A percentile compares a stretch with the other conserved stretches of the same genome.
Evolutionary conservation across 2,113 vertebrate species (phyloP).

Genomic region (Oreamnos americanus): DNA sequence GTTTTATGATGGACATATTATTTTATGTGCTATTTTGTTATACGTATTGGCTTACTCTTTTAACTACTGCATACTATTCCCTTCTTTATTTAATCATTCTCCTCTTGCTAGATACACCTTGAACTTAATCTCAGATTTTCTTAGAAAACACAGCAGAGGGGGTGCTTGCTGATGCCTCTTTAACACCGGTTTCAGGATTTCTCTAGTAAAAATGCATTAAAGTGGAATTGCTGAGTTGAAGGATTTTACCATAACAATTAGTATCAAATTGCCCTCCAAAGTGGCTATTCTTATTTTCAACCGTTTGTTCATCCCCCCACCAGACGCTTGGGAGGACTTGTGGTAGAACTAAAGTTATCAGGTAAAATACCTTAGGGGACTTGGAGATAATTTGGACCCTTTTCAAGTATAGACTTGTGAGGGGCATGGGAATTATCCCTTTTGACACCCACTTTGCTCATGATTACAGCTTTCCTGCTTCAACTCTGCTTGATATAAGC

Average conservation of each 20-base stretch:
- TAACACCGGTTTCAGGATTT: not conserved
- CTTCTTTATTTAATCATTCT: not conserved
- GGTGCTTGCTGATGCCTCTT: not conserved
- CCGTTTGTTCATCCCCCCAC: not conserved
- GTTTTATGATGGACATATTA: not conserved
- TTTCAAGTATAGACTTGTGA: not conserved
- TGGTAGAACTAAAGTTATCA: not conserved
- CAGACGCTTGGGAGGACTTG: not conserved
- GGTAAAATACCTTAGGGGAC: not conserved
- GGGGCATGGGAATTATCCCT: not conserved
- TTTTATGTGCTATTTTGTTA: not conserved
- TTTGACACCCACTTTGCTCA: not conserved
- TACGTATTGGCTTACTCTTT: not conserved
- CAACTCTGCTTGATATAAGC: constrained; percentile 8
- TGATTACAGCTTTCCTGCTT: not conserved
- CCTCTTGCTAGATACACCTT: not conserved
- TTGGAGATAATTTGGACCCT: not conserved
- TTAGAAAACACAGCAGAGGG: not conserved
- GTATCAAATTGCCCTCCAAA: not conserved
- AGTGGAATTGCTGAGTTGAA: not conserved
- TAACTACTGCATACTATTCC: not conserved
- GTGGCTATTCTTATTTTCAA: not conserved
- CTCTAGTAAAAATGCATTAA: not conserved
- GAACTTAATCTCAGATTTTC: not conserved
- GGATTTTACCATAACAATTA: not conserved